Conservation (phyloP, 1,140 invertebrate species). For the Diploscapter pachys region DNA sequence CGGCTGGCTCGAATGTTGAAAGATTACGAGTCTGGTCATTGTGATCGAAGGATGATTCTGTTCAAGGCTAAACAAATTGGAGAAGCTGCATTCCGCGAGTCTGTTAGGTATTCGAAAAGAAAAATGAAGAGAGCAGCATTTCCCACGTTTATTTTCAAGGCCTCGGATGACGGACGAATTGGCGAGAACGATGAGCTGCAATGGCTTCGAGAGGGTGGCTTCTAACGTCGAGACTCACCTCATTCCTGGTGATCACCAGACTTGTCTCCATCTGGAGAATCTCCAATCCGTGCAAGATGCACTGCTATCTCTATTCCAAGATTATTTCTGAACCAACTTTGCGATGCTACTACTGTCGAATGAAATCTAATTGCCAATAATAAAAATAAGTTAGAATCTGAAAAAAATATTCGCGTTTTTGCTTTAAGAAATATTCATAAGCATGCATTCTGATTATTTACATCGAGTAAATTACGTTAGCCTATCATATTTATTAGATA, state of each 20-base stretch:
- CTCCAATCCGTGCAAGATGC: constrained; percentile 16
- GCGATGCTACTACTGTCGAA: too few species aligned
- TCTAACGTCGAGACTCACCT: constrained; percentile 17
- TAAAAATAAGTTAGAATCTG: too few species aligned
- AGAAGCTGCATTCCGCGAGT: constrained; percentile 29
- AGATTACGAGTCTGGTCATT: constrained; percentile 25
- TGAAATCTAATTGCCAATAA: too few species aligned
- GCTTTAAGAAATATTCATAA: too few species aligned
- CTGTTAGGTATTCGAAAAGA: constrained; percentile 8
- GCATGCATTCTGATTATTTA: too few species aligned
- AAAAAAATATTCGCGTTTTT: too few species aligned
- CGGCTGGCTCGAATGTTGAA: constrained; percentile 31
- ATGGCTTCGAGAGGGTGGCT: constrained; percentile 29
- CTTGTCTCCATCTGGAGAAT: constrained; percentile 31
- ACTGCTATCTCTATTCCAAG: constrained; percentile 4
- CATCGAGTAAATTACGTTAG: too few species aligned
- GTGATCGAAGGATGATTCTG: constrained; percentile 29
- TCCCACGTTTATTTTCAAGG: constrained; percentile 1
- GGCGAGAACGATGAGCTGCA: constrained; percentile 22
- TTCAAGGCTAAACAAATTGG: constrained; percentile 35
- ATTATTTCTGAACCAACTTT: background rate
- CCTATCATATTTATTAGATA: too few species aligned
- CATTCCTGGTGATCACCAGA: constrained; percentile 36
- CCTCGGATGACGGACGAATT: constrained; percentile 27
- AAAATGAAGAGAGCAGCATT: background rate